Evolutionary conservation across 2,113 vertebrate genomes (phyloP).

Genomic region (Hepsetus odoe): DNA sequence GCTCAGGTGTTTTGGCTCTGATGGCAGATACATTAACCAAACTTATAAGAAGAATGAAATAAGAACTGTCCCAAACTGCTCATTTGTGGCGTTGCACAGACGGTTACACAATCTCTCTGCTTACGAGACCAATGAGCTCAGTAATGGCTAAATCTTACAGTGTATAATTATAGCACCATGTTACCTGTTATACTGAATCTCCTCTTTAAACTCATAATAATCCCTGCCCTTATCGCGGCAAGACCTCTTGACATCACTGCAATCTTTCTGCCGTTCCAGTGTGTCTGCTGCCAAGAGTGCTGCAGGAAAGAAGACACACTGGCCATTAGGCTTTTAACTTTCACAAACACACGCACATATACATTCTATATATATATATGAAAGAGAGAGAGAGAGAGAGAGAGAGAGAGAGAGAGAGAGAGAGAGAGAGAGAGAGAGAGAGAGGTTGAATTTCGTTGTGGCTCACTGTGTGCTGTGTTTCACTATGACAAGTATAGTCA

Average conservation of each 20-base stretch:
- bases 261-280: slow-evolving; percentile 50
- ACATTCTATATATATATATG: too few species aligned
- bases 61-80: too few species aligned
- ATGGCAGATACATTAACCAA: background rate
- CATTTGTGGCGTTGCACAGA: too few species aligned
- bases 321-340: background rate
- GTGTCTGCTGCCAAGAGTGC: background rate
- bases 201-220: slow-evolving; percentile 92
- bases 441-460: too few species aligned
- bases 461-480: too few species aligned
- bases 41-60: background rate
- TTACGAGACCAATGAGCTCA: background rate
- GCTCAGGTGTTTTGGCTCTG: slow-evolving; percentile 84
- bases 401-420: too few species aligned
- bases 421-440: too few species aligned
- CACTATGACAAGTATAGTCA: too few species aligned
- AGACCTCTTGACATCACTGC: slow-evolving; percentile 66
- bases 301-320: background rate
- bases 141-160: background rate
- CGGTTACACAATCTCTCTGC: background rate
- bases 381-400: too few species aligned
- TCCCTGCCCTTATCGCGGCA: slow-evolving; percentile 72
- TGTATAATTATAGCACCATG: background rate
- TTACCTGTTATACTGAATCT: slow-evolving; percentile 88
- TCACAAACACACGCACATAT: too few species aligned